A percentile compares a stretch with the other conserved stretches of the same genome.
phyloP scores from a whole-genome alignment of 1,140 invertebrate genomes.

The Diorhabda carinulata region DNA sequence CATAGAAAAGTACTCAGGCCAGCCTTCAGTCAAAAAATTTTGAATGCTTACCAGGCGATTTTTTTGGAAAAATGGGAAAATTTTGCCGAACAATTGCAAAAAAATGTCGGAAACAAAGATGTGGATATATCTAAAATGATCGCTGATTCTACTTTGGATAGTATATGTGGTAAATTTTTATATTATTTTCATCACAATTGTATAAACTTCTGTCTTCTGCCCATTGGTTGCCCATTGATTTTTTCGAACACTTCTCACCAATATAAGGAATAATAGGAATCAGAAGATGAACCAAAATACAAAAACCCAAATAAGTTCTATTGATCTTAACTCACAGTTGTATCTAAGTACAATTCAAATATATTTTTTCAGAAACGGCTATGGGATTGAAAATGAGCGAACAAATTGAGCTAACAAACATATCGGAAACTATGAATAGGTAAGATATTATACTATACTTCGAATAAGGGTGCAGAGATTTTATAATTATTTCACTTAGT shows the following conservation, averaged over 20 bases:
- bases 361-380: slow-evolving; percentile 63
- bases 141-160: slow-evolving; percentile 67
- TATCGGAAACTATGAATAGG: slow-evolving; percentile 69
- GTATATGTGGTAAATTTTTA: slow-evolving; percentile 62
- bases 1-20: slow-evolving; percentile 69
- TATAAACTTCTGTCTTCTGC: too few relatives aligned
- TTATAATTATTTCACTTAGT: too few relatives aligned
- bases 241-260: too few relatives aligned
- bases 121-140: slow-evolving; percentile 63
- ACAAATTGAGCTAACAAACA: slow-evolving; percentile 64
- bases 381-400: slow-evolving; percentile 73
- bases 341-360: background rate
- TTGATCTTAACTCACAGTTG: too few relatives aligned
- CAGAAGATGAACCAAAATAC: too few relatives aligned
- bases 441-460: slow-evolving; percentile 42
- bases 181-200: too few relatives aligned
- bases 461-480: too few relatives aligned
- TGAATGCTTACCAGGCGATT: slow-evolving; percentile 68
- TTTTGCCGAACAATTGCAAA: slow-evolving; percentile 56
- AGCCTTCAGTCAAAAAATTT: slow-evolving; percentile 71
- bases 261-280: too few relatives aligned
- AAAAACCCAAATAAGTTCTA: too few relatives aligned
- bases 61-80: slow-evolving; percentile 64
- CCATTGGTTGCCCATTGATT: too few relatives aligned
- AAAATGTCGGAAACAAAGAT: slow-evolving; percentile 43